These are phyloP conservation scores for Aegypius monachus DNA, from an alignment of 2,113 vertebrate species.

Conservation along the genomic window DNA sequence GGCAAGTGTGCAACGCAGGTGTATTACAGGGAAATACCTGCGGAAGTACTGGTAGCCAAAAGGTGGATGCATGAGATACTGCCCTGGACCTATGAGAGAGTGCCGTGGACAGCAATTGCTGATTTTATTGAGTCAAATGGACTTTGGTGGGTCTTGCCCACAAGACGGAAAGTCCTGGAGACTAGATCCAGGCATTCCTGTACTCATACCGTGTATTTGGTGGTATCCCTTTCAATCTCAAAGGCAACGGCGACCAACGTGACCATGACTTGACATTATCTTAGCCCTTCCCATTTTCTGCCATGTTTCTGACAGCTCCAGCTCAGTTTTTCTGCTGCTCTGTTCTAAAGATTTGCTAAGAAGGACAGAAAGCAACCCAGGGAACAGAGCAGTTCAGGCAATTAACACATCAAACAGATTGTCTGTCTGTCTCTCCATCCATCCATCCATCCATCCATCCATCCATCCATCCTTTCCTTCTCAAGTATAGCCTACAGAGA, in stretches of 20 bases:
- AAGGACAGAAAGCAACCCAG: neutral
- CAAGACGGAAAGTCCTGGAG: neutral
- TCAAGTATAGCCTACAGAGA: neutral
- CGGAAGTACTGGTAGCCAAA: neutral
- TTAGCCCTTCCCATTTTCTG: neutral
- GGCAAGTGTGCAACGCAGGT: neutral
- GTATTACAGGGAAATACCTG: neutral
- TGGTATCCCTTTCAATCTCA: neutral
- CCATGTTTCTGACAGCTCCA: neutral
- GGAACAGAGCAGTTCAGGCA: neutral
- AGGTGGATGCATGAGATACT: neutral
- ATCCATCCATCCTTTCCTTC: neutral
- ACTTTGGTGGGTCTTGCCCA: neutral
- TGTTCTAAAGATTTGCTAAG: neutral
- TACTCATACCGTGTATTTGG: neutral
- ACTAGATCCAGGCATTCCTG: neutral
- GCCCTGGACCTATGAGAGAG: neutral
- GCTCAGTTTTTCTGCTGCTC: neutral
- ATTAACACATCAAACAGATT: neutral
- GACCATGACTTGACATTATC: neutral
- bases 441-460: fast-evolving
- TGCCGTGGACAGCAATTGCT: neutral
- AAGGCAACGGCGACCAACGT: neutral
- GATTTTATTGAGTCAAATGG: neutral
- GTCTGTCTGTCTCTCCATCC: fast-evolving